A percentile compares a stretch with the other conserved stretches of the same genome.
These are phyloP conservation scores for Drosophila nigromelanica DNA, from an alignment of 1,140 invertebrate species.

Conservation along the genomic window DNA sequence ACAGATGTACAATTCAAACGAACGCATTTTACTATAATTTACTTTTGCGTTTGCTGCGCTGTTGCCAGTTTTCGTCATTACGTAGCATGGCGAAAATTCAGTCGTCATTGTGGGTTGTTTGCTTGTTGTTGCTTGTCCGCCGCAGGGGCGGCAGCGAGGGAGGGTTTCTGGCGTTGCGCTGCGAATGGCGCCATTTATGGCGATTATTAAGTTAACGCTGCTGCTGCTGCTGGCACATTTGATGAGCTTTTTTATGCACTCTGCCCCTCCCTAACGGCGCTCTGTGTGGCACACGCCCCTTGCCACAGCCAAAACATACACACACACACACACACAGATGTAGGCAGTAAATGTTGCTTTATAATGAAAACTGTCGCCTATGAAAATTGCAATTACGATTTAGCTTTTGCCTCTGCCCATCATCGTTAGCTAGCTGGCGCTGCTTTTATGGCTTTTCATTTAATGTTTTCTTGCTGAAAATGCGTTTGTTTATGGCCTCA, in stretches of 20 bases:
- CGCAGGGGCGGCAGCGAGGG: slow-evolving; percentile 3
- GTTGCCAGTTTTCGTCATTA: slow-evolving; percentile 72
- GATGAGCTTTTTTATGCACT: slow-evolving; percentile 53
- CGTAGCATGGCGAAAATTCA: slow-evolving; percentile 73
- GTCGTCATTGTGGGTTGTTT: slow-evolving; percentile 52
- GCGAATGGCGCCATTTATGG: slow-evolving; percentile 73
- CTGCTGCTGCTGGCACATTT: slow-evolving; percentile 28
- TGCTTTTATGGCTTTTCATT: slow-evolving; percentile 41
- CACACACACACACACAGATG: slow-evolving; percentile 3
- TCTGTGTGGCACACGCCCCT: slow-evolving; percentile 5
- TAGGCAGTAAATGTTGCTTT: neutral
- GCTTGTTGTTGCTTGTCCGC: neutral
- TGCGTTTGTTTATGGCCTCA: slow-evolving; percentile 14
- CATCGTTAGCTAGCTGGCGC: slow-evolving; percentile 16
- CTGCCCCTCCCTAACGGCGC: neutral
- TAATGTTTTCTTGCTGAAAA: slow-evolving; percentile 25
- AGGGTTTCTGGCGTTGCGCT: slow-evolving; percentile 8
- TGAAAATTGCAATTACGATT: slow-evolving; percentile 38
- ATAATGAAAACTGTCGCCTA: slow-evolving; percentile 41
- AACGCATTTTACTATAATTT: slow-evolving; percentile 62
- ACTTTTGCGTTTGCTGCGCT: slow-evolving; percentile 50
- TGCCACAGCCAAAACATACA: neutral
- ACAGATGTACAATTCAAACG: neutral
- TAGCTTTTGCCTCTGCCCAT: slow-evolving; percentile 10
- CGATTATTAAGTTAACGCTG: slow-evolving; percentile 61